Base-by-base conservation (phyloP, 2,113 vertebrate species). In the Calidris pugnax region DNA sequence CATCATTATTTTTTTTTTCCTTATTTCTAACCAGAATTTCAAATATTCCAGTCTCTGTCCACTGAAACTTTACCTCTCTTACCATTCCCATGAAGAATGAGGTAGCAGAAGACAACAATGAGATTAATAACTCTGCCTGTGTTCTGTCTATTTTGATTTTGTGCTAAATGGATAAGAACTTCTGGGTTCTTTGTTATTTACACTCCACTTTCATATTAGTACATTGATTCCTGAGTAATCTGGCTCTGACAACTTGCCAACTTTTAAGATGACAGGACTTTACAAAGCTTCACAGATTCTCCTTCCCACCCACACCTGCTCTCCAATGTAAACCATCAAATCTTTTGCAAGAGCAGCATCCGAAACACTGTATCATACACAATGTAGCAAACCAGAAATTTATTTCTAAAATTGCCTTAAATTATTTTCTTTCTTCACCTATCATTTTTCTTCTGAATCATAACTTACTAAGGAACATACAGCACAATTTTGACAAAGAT, bases 311-410 rank as follows among this genome's bases (percentile, higher is more conserved):
- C 14, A 19, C 3, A 30, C 7, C 48, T 18, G 28, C 14, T 51
- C 16, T 14, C 4, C 16, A 68, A 26, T 7, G 13, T 4, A n/a
- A 55, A 20, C 20, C 8, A 4, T 12, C 4, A 18, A 69, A 51
- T 1, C 1, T 64, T 66, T 45, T 43, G 6, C 43, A 89, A 71
- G 7, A 33, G 1, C 3, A 51, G 1, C 3, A 43, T 39, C 41
- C 23, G 23, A 75, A 24, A 0, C 5, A 7, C 11, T 4, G 1
- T 27, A 8, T n/a, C 14, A 41, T 15, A 28, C 3, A 50, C 4
- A 75, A 30, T 4, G 55, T 62, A 19, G 1, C 6, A 76, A 89
- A 56, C 2, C 6, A 68, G 10, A 73, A 68, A 41, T 41, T n/a
- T 83, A 45, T 73, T 76, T 89, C 39, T 5, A 3, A 83, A 45